Conservation (phyloP, 2,113 vertebrate species). For the Nanger granti region DNA sequence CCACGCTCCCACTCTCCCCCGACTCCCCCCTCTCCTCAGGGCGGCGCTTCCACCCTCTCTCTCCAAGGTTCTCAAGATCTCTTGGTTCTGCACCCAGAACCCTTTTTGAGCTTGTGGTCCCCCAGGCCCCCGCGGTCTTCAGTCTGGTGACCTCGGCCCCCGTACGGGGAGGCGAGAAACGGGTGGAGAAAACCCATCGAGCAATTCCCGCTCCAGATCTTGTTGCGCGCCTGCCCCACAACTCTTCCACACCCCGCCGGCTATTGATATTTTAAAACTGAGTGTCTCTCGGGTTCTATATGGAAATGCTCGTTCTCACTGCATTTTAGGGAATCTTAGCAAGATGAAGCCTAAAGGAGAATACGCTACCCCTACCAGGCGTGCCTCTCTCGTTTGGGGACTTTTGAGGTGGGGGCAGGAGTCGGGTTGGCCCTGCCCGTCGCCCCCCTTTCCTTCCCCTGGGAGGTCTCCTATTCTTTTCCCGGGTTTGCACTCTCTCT, state of each 20-base stretch:
- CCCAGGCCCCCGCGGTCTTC: too few species aligned
- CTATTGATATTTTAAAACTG: neutral
- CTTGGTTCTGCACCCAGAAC: neutral
- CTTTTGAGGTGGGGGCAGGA: neutral
- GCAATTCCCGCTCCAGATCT: neutral
- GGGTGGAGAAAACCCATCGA: neutral
- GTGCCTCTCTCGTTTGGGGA: neutral
- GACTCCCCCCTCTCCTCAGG: neutral
- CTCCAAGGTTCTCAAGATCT: accelerated
- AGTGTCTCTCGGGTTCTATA: neutral
- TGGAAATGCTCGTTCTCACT: neutral
- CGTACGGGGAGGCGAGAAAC: neutral
- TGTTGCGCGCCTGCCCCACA: neutral
- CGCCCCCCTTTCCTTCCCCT: neutral
- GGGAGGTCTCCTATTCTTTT: neutral
- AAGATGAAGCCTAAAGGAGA: neutral
- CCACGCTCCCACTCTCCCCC: neutral
- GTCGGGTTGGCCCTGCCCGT: neutral
- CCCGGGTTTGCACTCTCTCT: slow-evolving; percentile 10
- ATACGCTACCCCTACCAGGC: too few species aligned
- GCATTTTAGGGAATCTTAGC: neutral
- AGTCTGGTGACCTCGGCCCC: accelerated
- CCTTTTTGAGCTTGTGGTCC: neutral
- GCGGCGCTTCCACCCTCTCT: neutral
- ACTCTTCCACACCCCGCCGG: neutral